These are phyloP conservation scores for Podarcis muralis DNA, from an alignment of 2,113 vertebrate genomes.

Conservation along the genomic window DNA sequence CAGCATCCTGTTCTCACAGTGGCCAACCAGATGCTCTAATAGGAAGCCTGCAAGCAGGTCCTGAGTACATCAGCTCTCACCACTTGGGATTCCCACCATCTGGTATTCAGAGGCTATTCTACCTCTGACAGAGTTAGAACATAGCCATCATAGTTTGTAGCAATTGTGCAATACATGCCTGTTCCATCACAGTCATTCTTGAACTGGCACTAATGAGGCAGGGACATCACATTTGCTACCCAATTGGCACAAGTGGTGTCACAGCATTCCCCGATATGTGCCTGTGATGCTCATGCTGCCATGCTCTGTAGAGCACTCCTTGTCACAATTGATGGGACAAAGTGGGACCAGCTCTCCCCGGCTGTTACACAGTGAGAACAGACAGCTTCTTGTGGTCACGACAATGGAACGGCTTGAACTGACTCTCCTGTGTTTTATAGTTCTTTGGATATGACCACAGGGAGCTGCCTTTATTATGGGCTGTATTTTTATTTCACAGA, in stretches of 20 bases:
- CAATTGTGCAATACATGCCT: background rate
- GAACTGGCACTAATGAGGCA: background rate
- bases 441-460: conserved; percentile 8
- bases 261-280: background rate
- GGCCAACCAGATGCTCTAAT: too few species aligned
- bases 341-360: background rate
- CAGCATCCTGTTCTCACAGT: too few species aligned
- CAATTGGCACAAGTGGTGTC: background rate
- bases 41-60: too few species aligned
- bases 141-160: too few species aligned
- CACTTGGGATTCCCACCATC: too few species aligned
- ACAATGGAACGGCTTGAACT: conserved; percentile 21
- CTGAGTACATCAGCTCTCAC: too few species aligned
- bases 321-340: too few species aligned
- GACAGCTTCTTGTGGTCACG: background rate
- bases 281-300: too few species aligned
- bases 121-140: too few species aligned
- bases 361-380: background rate
- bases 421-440: conserved; percentile 1
- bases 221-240: background rate
- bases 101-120: too few species aligned
- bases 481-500: conserved; percentile 28
- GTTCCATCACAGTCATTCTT: background rate
- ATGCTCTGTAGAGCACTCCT: background rate
- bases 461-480: conserved; percentile 37